A percentile compares a stretch with the other conserved stretches of the same genome.
These are phyloP conservation scores for Chinchilla lanigera DNA, from an alignment of 2,113 vertebrate species.

Conservation along the genomic window DNA sequence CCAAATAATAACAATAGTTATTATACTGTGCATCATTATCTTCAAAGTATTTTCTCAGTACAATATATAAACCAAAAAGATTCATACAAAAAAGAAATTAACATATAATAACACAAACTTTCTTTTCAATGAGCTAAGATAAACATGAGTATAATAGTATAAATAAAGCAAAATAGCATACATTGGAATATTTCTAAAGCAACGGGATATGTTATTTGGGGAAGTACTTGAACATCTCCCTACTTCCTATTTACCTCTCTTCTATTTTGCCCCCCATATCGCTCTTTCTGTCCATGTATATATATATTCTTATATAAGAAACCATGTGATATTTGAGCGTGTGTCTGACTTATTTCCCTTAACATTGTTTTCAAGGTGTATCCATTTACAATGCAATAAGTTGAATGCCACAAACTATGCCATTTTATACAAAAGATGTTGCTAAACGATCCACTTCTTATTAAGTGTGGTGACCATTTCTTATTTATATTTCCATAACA, in stretches of 20 bases:
- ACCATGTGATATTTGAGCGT: background rate
- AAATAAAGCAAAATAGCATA: background rate
- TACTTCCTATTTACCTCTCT: background rate
- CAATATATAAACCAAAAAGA: background rate
- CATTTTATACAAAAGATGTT: background rate
- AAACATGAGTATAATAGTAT: background rate
- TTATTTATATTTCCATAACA: background rate
- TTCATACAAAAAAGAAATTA: background rate
- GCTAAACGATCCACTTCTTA: background rate
- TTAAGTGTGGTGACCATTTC: background rate
- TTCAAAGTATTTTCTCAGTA: background rate
- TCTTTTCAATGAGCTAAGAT: background rate
- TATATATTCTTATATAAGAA: background rate
- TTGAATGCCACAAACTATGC: background rate
- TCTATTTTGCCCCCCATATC: background rate
- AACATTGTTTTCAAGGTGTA: background rate
- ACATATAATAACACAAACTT: background rate
- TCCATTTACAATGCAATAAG: background rate
- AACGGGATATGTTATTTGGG: background rate
- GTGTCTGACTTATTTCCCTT: background rate
- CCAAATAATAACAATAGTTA: background rate
- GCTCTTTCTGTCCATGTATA: background rate
- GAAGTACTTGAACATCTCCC: background rate
- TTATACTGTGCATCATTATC: background rate
- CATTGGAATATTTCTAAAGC: background rate